Evolutionary conservation across 1,140 invertebrate species (phyloP).

Genomic region (Macrocentrus cingulum): DNA sequence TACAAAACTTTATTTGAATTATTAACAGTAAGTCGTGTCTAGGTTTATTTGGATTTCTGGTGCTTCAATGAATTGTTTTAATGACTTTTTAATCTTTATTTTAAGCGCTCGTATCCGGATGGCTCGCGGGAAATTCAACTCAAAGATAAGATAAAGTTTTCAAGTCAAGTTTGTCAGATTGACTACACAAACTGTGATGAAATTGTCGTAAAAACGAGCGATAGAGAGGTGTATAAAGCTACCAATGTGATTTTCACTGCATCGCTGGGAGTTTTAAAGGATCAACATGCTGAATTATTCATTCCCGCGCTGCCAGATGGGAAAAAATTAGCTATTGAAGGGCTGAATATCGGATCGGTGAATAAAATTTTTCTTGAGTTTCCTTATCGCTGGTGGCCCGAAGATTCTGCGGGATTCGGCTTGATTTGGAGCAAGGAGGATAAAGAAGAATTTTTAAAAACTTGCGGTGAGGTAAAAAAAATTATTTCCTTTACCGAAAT

Average conservation of each 20-base stretch:
- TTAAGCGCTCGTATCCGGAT: conserved; percentile 20
- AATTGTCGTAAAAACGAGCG: conserved; percentile 59
- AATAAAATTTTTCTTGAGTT: conserved; percentile 74
- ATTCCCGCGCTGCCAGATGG: conserved; percentile 62
- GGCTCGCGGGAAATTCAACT: conserved; percentile 31
- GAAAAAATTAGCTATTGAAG: conserved; percentile 65
- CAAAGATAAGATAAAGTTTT: conserved; percentile 52
- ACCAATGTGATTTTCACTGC: conserved; percentile 71
- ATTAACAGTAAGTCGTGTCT: conserved; percentile 55
- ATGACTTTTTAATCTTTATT: no score
- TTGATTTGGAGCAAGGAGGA: conserved; percentile 61
- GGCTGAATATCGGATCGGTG: conserved; percentile 62
- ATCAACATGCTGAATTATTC: conserved; percentile 63
- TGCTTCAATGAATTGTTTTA: no score
- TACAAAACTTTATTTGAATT: conserved; percentile 63
- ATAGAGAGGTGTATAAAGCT: conserved; percentile 62
- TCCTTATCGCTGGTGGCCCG: conserved; percentile 64
- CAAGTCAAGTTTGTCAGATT: conserved; percentile 56
- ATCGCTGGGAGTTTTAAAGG: conserved; percentile 71
- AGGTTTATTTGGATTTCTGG: no score
- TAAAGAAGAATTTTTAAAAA: conserved; percentile 32
- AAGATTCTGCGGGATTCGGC: conserved; percentile 54
- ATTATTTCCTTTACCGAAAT: neutral
- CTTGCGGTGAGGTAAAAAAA: no score
- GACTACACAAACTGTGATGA: conserved; percentile 28